phyloP scores from a whole-genome alignment of 1,140 invertebrate species.

The Drosophila pruinosa region DNA sequence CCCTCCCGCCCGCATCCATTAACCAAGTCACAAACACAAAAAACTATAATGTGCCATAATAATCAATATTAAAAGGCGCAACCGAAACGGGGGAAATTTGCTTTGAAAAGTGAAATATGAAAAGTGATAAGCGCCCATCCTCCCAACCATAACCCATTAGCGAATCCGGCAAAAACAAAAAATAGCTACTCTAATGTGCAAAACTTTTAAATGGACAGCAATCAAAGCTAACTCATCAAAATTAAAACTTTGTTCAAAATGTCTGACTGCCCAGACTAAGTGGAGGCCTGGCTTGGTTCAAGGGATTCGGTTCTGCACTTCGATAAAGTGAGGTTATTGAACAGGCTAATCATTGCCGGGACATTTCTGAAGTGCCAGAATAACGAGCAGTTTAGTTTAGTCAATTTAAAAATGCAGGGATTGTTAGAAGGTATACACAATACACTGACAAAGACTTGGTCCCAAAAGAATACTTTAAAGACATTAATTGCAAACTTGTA shows the following conservation, averaged over 20 bases:
- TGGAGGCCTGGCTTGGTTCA: background rate
- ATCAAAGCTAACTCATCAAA: background rate
- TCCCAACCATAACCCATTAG: conserved; percentile 54
- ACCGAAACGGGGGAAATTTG: conserved; percentile 40
- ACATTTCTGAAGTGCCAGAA: conserved; percentile 7
- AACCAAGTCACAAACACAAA: conserved; percentile 4
- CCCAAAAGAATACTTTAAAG: too few species aligned
- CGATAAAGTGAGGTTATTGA: conserved; percentile 15
- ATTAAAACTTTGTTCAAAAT: background rate
- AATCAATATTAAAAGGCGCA: conserved; percentile 69
- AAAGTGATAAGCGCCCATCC: conserved; percentile 44
- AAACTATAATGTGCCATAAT: conserved; percentile 30
- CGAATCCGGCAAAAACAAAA: conserved; percentile 1
- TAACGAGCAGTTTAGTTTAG: background rate
- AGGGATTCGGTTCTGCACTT: conserved; percentile 8
- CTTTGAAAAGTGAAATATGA: conserved; percentile 35
- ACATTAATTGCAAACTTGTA: too few species aligned
- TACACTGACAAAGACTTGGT: too few species aligned
- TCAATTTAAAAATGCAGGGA: background rate
- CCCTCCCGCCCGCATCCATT: background rate
- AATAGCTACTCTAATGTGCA: conserved; percentile 23
- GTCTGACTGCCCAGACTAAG: background rate
- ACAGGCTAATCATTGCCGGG: background rate
- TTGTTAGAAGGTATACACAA: too few species aligned
- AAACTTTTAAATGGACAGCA: background rate